Evolutionary conservation across 2,797 vertebrate genomes (phyloP), one percentile per base, ranked within the genome.

Genomic region (Neosalanx taihuensis): DNA sequence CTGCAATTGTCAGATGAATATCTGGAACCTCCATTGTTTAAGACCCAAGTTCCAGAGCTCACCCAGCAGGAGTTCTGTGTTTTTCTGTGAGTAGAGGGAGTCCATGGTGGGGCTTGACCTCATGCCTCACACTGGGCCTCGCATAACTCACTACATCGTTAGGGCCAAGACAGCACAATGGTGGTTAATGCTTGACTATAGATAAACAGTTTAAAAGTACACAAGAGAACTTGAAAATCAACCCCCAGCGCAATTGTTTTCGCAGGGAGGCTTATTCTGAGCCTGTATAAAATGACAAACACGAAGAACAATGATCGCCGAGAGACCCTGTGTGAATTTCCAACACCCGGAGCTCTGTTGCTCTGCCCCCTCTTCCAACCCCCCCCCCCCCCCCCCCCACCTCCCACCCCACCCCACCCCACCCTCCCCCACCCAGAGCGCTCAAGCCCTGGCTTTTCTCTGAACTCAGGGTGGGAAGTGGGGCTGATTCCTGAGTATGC

Each of bases 101-200:
- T 41, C 71, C 76, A 72, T 53, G 64, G 71, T 65, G 70, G 83
- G 71, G 62, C 56, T 49, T 65, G 66, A 76, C 72, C 78, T 68
- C 72, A 82, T 75, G 79, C 76, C 72, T 74, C 62, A 51, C 76
- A 74, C 70, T 57, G 61, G 46, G 56, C 71, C 74, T 31, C 57
- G 64, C 35, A 35, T 65, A 59, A 79, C 82, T 75, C 56, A 70
- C 71, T 71, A 71, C 59, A 75, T 62, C 71, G 37, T 79, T 83
- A 4, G 29, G 72, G 70, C 57, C 30, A 87, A 88, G 75, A 72
- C 79, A 53, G 53, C 81, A 82, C 83, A 83, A 81, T 83, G 86
- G 86, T 80, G 82, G 87, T 92, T 92, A 93, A 91, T 92, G 85
- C 85, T 64, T 83, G 91, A 90, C 91, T 81, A 70, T 78, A 79